phyloP scores from a whole-genome alignment of 2,888 invertebrate species.

The Pecten maximus region DNA sequence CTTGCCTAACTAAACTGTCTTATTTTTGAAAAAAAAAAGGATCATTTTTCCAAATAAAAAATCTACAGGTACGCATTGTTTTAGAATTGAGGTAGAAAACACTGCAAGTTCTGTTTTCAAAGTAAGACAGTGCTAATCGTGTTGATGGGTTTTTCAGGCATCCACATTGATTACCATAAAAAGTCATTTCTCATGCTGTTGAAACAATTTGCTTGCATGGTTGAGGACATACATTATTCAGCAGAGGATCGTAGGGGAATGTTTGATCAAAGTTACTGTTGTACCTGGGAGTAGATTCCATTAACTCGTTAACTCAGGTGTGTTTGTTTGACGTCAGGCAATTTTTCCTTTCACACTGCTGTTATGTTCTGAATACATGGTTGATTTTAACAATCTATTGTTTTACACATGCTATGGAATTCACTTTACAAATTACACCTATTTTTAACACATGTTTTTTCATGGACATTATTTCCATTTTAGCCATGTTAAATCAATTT shows the following conservation, averaged over 20 bases:
- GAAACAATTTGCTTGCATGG: conserved; percentile 32
- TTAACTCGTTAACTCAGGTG: conserved; percentile 22
- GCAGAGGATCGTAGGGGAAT: background rate
- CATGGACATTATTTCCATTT: background rate
- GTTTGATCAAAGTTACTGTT: background rate
- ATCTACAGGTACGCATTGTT: no score
- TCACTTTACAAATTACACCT: background rate
- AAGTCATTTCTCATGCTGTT: conserved; percentile 1
- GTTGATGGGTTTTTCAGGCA: background rate
- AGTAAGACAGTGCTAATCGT: background rate
- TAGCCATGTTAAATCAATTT: no score
- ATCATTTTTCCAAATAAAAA: no score
- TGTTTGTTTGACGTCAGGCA: background rate
- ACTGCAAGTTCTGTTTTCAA: no score
- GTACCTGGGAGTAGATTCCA: background rate
- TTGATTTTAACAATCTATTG: background rate
- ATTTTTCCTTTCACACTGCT: background rate
- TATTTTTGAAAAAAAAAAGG: no score
- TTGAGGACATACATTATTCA: background rate
- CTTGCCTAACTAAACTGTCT: no score
- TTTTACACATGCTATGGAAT: background rate
- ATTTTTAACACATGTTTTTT: background rate
- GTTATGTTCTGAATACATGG: background rate
- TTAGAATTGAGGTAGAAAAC: no score
- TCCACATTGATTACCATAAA: background rate